These are phyloP conservation scores for Ascidia mentula DNA, from an alignment of 23 tunicate species.

Conservation along the genomic window DNA sequence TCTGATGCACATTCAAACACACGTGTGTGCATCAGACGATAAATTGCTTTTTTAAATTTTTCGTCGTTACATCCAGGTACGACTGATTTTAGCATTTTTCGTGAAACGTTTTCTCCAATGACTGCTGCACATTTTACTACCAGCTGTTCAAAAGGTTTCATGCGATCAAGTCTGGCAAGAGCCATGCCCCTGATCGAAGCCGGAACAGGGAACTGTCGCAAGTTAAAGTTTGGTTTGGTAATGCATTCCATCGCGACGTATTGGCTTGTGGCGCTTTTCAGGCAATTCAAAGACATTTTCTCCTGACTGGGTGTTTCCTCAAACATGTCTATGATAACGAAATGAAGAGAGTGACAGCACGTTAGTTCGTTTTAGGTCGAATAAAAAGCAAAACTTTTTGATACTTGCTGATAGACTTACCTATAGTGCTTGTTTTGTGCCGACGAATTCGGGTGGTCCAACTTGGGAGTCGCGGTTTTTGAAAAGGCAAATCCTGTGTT, in stretches of 20 bases:
- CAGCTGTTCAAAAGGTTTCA: conserved; percentile 83
- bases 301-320: not conserved
- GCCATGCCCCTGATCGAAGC: conserved; percentile 91
- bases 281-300: not conserved
- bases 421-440: conserved; percentile 31
- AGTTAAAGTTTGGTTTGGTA: conserved; percentile 62
- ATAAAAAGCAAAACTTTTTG: not conserved
- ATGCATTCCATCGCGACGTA: conserved; percentile 48
- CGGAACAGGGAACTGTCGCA: conserved; percentile 84
- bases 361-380: not conserved
- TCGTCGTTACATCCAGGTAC: conserved; percentile 70
- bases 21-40: conserved; percentile 62
- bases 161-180: conserved; percentile 80
- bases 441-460: conserved; percentile 24
- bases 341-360: not conserved
- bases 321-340: not conserved
- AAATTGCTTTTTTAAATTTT: conserved; percentile 51
- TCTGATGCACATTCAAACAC: conserved; percentile 79
- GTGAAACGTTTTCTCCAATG: conserved; percentile 59
- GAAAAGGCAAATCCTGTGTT: not conserved
- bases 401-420: not conserved
- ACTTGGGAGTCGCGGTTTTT: not conserved
- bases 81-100: conserved; percentile 70
- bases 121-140: conserved; percentile 93
- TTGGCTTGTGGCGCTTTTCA: not conserved